Base-by-base conservation (phyloP, 2,888 invertebrate species). In the Eupithecia abbreviata region DNA sequence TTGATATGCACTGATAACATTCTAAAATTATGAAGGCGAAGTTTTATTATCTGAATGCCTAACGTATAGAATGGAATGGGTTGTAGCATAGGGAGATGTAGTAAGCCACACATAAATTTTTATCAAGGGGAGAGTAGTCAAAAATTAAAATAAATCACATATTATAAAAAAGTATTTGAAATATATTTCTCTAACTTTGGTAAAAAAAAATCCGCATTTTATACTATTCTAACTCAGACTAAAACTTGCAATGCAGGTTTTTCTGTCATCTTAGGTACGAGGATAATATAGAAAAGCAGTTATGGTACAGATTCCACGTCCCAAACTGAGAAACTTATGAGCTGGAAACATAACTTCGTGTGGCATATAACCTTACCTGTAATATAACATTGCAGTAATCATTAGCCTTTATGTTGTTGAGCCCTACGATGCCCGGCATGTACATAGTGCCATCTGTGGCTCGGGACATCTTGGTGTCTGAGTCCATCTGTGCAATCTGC, bases 341-440 rank as follows among this genome's bases (percentile, higher is more conserved):
- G 51, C 41, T 41, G 41, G 15, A 41, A 6, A 15, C 66, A 41
- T 5, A 18, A 65, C 2, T 66, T 18, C 6, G 41, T 66, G 13
- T 41, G n/a, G n/a, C 65, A 13, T 5, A 15, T 12, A 51, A 49
- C 10, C 62, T 91, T 92, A 98, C 98, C 96, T 98, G 98, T 75
- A 99, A 95, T 75, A 99, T 98, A 71, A 99, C 99, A 95, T 99
- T 99, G 90, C 99, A 99, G 90, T 99, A 99, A 92, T 99, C 99
- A 93, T 99, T 99, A 4, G 99, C 99, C 94, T 99, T 99, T 84
- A 99, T 99, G 90, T 99, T 99, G 89, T 99, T 99, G 71, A 99
- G 95, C 0, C 99, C 99, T 41, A 99, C 99, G 86, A 99, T 99
- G 76, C 99, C 99, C 4, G 99, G 99, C 88, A 98, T 96, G 91